Evolutionary conservation across 2,797 vertebrate genomes (phyloP).

Genomic region (Catostomus latipinnis): DNA sequence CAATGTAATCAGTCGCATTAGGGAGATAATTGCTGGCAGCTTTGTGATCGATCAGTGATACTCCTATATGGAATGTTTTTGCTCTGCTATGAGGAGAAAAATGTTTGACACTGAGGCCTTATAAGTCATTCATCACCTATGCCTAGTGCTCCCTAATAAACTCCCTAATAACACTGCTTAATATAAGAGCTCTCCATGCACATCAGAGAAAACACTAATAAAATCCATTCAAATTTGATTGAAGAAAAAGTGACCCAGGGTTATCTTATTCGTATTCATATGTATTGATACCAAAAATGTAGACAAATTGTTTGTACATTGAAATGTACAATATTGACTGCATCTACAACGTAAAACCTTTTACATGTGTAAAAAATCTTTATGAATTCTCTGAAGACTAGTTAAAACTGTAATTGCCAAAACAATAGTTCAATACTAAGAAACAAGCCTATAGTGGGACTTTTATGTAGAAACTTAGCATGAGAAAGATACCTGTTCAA

Average conservation of each 20-base stretch:
- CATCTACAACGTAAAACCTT: no score
- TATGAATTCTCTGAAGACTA: no score
- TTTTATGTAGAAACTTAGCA: no score
- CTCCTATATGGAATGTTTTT: slow-evolving; percentile 66
- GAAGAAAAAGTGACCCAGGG: not conserved
- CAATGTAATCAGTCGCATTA: slow-evolving; percentile 63
- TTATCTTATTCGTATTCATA: no score
- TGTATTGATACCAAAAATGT: no score
- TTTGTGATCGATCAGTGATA: slow-evolving; percentile 68
- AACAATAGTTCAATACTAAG: no score
- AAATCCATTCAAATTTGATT: slow-evolving; percentile 30
- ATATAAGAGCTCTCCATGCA: slow-evolving; percentile 58
- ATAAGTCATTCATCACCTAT: slow-evolving; percentile 75
- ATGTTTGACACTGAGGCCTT: slow-evolving; percentile 63
- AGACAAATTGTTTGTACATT: no score
- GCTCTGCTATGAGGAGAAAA: slow-evolving; percentile 62
- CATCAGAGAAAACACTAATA: slow-evolving; percentile 55
- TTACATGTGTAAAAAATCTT: no score
- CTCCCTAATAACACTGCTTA: slow-evolving; percentile 46
- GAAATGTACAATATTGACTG: no score
- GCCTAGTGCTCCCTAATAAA: slow-evolving; percentile 45
- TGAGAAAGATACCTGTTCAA: no score
- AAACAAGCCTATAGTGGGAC: no score
- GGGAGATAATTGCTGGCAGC: slow-evolving; percentile 70
- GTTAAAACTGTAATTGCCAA: no score